Evolutionary conservation across 53 echinoderm and acorn worm genomes (phyloP), one percentile per base, ranked within the genome.

Genomic region (Patiria pectinifera): DNA sequence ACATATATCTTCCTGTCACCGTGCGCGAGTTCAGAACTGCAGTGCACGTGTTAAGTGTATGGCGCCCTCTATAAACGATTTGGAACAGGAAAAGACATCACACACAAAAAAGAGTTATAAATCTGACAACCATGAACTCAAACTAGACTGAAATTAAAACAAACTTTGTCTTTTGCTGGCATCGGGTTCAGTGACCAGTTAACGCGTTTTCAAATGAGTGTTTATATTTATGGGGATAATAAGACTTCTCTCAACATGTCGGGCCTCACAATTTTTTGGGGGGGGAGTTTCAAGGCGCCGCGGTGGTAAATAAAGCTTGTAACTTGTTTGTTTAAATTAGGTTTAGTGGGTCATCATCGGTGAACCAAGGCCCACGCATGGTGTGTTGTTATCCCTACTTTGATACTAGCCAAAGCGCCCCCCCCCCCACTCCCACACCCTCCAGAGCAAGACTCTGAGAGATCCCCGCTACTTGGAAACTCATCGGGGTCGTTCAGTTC

Each of bases 301-400:
- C 0, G 74, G 74, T 74, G 24, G 19, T n/a, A 53, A n/a, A 23
- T 7, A 3, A 74, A 24, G 22, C 24, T 74, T 11, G 80, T 45
- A 45, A 79, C 48, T 79, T 79, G 80, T 79, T 79, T 79, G 80
- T 79, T 79, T 46, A 19, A 79, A 7, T 79, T 45, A 9, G 80
- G 80, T 79, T 79, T 79, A 79, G 48, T 47, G 80, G 80, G 80
- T 47, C 48, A 79, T 79, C 80, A 47, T 6, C 74, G 74, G 74
- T 24, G 24, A 23, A 23, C 74, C 74, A 23, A n/a, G 74, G 74
- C 74, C 74, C 74, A 74, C 22, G 74, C 74, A 25, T 74, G 70
- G 70, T 21, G 11, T 15, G 21, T 70, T 19, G 70, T 18, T 18
- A 14, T 21, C 70, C 70, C 8, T 8, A 60, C 70, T 70, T 70